Evolutionary conservation across 2,888 invertebrate genomes (phyloP), one percentile per base, ranked within the genome.

Genomic region (Mythimna albipuncta): DNA sequence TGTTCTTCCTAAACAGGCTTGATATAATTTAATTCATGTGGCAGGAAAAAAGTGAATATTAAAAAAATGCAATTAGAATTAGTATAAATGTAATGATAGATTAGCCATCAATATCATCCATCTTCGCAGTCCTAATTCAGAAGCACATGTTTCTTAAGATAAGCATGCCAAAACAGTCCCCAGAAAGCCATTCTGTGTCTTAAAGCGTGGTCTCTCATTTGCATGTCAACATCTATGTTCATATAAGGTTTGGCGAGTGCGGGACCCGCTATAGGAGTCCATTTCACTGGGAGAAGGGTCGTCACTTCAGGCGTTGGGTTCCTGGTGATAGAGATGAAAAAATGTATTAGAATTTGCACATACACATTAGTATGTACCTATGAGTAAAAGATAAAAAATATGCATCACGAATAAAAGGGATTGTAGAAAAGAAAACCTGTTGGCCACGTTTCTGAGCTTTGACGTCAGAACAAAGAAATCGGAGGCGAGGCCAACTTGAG

Each of bases 271-370:
- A 89, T 83, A 0, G 90, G 89, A 0, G 75, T 54, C 95, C 95
- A 95, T 21, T 65, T 80, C 7, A 88, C 86, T 3, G 90, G 91
- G 0, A 93, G 81, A 2, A 92, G 78, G 0, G 80, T 78, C 0
- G 90, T 83, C 5, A 64, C 50, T 19, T 82, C 67, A 0, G 93
- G 93, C 0, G 92, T 93, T 2, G 94, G 94, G 44, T 94, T 87
- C 1, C 94, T 94, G 89, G 5, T 89, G 89, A 35, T 13, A 21
- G 0, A 57, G 62, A 61, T 26, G 16, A 7, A 41, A 38, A n/a
- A 6, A 2, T 59, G 10, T 26, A 10, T 26, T 38, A 26, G 4
- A 54, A 41, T 41, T 52, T 54, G 19, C 11, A 47, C 50, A 19
- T 50, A 32, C 32, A 32, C 32, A 26, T 26, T 2, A 26, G 26